Percentiles rank a stretch among this genome's conserved stretches.
phyloP scores from a whole-genome alignment of 2,797 vertebrate genomes.

The Anguilla obscura region DNA sequence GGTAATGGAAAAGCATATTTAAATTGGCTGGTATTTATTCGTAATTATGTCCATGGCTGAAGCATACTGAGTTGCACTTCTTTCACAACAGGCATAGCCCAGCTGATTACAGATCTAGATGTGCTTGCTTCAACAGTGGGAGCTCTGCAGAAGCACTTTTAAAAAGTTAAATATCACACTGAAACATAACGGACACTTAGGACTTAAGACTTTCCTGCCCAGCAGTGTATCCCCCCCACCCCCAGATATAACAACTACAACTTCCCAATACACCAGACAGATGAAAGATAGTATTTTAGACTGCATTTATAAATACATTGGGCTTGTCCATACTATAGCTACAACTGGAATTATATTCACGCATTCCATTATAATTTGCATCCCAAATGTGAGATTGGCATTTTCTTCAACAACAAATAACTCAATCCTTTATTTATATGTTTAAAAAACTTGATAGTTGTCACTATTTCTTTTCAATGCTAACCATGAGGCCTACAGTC shows the following conservation, averaged over 20 bases:
- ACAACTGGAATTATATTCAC: not conserved
- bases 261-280: not conserved
- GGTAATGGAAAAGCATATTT: not conserved
- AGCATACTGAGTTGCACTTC: not conserved
- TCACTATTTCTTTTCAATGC: not conserved
- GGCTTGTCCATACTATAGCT: not conserved
- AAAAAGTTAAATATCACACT: not conserved
- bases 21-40: conserved; percentile 6
- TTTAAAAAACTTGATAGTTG: not conserved
- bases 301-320: not conserved
- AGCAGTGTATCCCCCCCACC: not conserved
- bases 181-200: not conserved
- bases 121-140: not conserved
- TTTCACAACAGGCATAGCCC: conserved; percentile 10
- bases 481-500: conserved; percentile 7
- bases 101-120: not conserved
- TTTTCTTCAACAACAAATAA: not conserved
- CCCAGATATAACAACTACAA: not conserved
- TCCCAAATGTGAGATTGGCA: not conserved
- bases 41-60: conserved; percentile 20
- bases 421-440: not conserved
- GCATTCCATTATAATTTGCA: not conserved
- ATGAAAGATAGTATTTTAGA: not conserved
- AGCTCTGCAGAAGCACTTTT: not conserved
- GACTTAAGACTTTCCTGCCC: not conserved